These are phyloP conservation scores for Anthoscopus minutus DNA, from an alignment of 2,113 vertebrate species.

Conservation along the genomic window DNA sequence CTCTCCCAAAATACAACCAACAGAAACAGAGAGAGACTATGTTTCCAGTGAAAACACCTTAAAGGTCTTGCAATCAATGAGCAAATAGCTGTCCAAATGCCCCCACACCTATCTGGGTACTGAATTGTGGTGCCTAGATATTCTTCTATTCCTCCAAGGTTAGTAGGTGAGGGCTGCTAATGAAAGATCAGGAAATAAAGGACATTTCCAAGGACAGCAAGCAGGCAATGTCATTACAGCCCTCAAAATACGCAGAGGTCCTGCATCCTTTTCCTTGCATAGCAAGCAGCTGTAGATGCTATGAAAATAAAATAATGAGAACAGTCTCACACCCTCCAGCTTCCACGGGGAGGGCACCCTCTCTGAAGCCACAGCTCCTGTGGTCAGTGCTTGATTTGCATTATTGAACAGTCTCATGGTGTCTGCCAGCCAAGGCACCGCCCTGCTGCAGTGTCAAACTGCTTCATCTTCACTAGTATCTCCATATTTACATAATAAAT, in stretches of 20 bases:
- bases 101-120: not conserved
- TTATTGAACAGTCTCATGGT: not conserved
- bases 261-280: not conserved
- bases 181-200: not conserved
- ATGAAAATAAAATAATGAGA: not conserved
- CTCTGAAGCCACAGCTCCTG: not conserved
- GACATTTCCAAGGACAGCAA: not conserved
- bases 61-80: not conserved
- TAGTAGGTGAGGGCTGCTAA: not conserved
- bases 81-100: not conserved
- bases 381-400: not conserved
- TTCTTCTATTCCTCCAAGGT: not conserved
- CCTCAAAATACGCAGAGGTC: not conserved
- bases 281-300: not conserved
- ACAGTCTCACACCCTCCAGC: not conserved
- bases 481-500: constrained; percentile 56
- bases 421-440: not conserved
- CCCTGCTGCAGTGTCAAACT: not conserved
- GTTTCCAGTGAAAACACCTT: not conserved
- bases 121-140: not conserved
- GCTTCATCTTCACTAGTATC: not conserved
- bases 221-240: not conserved
- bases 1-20: not conserved
- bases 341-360: not conserved
- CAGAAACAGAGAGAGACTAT: not conserved